Conservation (phyloP, 2,888 invertebrate species). For the Hydrotaea cyrtoneurina region DNA sequence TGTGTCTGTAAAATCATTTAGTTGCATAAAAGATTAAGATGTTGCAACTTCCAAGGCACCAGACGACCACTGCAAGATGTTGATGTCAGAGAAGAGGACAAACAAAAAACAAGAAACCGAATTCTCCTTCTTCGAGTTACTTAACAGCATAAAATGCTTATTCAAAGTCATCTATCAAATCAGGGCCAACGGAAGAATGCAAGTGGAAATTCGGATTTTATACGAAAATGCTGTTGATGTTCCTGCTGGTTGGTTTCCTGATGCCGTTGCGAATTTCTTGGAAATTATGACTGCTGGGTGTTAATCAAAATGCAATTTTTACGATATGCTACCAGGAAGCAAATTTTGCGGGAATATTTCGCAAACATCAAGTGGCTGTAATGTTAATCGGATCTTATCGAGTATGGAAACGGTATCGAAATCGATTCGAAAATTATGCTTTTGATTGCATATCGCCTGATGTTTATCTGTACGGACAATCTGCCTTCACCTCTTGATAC, state of each 20-base stretch:
- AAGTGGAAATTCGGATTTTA: constrained; percentile 28
- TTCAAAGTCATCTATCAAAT: constrained; percentile 64
- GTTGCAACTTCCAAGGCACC: constrained; percentile 47
- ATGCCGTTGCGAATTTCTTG: constrained; percentile 20
- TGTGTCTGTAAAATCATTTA: constrained; percentile 45
- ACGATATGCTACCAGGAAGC: constrained; percentile 26
- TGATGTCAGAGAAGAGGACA: too few relatives aligned
- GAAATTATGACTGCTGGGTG: constrained; percentile 15
- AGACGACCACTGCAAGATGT: constrained; percentile 4
- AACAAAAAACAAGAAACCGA: constrained; percentile 1
- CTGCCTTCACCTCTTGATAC: too few relatives aligned
- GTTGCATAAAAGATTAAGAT: constrained; percentile 64
- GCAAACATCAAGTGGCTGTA: too few relatives aligned
- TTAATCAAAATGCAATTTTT: constrained; percentile 46
- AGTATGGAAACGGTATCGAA: too few relatives aligned
- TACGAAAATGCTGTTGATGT: constrained; percentile 16
- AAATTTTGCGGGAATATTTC: background rate
- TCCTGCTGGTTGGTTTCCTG: too few relatives aligned
- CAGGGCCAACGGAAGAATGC: constrained; percentile 35
- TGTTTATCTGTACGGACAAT: too few relatives aligned
- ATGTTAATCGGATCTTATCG: too few relatives aligned
- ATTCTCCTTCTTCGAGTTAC: constrained; percentile 51
- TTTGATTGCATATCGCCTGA: too few relatives aligned
- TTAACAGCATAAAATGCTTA: constrained; percentile 47
- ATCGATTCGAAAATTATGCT: too few relatives aligned